Conservation (phyloP, 2,888 invertebrate genomes). For the Acronicta psi region DNA sequence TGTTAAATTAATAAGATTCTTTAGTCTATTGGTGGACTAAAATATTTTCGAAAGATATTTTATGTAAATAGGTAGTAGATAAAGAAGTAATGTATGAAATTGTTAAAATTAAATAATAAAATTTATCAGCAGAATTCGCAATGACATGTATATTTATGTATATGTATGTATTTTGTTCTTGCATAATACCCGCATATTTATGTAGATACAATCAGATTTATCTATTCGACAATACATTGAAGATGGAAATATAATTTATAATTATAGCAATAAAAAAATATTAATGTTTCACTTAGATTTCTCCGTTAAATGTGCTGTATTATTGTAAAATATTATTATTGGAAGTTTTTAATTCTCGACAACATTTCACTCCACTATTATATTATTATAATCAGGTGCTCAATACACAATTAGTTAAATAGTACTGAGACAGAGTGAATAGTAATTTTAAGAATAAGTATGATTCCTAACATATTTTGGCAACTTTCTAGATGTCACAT, state of each 20-base stretch:
- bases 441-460: conserved; percentile 32
- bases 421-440: conserved; percentile 37
- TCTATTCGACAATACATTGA: conserved; percentile 53
- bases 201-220: conserved; percentile 40
- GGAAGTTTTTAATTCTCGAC: conserved; percentile 25
- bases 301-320: conserved; percentile 35
- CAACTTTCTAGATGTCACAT: conserved; percentile 28
- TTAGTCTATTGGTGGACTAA: conserved; percentile 69
- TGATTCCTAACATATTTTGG: conserved; percentile 39
- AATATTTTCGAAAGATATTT: conserved; percentile 80
- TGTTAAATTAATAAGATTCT: conserved; percentile 54
- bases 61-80: conserved; percentile 82
- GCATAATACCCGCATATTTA: conserved; percentile 51
- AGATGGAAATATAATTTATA: conserved; percentile 40
- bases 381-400: conserved; percentile 54
- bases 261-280: conserved; percentile 47
- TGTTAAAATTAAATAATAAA: conserved; percentile 75
- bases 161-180: conserved; percentile 55
- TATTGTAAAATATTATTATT: conserved; percentile 31
- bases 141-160: conserved; percentile 51
- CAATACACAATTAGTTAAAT: conserved; percentile 52
- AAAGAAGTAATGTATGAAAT: conserved; percentile 74
- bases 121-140: conserved; percentile 72
- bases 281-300: conserved; percentile 38
- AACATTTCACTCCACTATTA: conserved; percentile 28